Evolutionary conservation across 2,888 invertebrate species (phyloP).

Genomic region (Callinectes sapidus): DNA sequence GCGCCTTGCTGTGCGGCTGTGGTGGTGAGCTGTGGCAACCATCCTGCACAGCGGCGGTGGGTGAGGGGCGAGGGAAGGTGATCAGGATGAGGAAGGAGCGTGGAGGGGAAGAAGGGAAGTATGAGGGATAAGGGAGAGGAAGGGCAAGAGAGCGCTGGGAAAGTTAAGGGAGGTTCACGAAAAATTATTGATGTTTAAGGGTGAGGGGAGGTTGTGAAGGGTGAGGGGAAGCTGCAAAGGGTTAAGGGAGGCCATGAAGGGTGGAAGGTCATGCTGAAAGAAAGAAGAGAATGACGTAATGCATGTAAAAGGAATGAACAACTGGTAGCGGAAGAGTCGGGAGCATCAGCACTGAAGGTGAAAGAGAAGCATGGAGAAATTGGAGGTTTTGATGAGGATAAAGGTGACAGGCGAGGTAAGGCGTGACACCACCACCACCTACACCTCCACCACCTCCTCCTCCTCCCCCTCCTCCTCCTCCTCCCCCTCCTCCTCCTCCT

Average conservation of each 20-base stretch:
- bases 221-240: neutral
- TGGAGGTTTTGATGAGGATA: neutral
- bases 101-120: neutral
- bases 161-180: neutral
- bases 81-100: neutral
- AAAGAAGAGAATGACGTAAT: neutral
- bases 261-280: neutral
- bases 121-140: neutral
- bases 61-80: neutral
- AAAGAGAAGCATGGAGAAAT: no score
- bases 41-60: neutral
- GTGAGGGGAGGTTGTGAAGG: neutral
- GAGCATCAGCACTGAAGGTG: no score
- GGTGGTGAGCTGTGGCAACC: constrained; percentile 16
- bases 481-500: neutral
- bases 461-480: neutral
- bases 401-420: neutral
- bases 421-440: neutral
- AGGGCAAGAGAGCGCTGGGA: neutral
- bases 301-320: no score
- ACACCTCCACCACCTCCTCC: neutral
- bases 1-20: neutral
- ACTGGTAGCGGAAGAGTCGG: no score
- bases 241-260: neutral
- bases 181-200: neutral